phyloP scores from a whole-genome alignment of 2,797 vertebrate genomes.

The Malurus splendens region DNA sequence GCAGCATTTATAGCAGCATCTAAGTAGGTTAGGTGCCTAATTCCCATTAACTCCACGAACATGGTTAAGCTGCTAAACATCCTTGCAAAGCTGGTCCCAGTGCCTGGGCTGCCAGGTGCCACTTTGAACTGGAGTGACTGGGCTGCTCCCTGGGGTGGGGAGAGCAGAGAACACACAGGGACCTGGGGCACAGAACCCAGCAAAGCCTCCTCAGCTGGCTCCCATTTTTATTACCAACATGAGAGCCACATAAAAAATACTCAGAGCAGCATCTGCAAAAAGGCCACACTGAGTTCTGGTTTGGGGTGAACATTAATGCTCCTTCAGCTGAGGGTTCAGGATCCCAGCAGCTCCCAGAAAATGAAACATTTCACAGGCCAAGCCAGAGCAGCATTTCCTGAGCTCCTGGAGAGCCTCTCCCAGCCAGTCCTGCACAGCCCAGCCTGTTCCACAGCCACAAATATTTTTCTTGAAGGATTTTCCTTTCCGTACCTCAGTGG shows the following conservation, averaged over 20 bases:
- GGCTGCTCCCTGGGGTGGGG: fast-evolving
- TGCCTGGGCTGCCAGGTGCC: background rate
- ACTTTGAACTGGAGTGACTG: background rate
- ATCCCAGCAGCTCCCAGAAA: background rate
- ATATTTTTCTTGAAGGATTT: background rate
- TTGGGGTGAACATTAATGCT: background rate
- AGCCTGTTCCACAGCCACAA: background rate
- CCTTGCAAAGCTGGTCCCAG: background rate
- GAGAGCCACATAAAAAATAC: background rate
- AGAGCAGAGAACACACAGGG: fast-evolving
- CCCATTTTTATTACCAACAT: background rate
- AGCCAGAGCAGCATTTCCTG: background rate
- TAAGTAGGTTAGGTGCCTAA: constrained; percentile 60
- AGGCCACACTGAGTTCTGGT: background rate
- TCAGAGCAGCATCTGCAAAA: background rate
- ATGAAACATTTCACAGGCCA: background rate
- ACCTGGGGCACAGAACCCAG: background rate
- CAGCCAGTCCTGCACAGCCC: background rate
- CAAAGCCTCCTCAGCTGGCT: background rate
- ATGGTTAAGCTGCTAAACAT: constrained; percentile 40
- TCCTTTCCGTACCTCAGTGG: background rate
- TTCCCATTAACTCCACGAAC: constrained; percentile 36
- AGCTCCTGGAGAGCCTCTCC: background rate
- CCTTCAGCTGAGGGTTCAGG: background rate
- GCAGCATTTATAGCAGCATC: constrained; percentile 53